Percentiles rank a stretch among this genome's conserved stretches.
These are phyloP conservation scores for Erethizon dorsatum DNA, from an alignment of 2,797 vertebrate genomes.

Conservation along the genomic window DNA sequence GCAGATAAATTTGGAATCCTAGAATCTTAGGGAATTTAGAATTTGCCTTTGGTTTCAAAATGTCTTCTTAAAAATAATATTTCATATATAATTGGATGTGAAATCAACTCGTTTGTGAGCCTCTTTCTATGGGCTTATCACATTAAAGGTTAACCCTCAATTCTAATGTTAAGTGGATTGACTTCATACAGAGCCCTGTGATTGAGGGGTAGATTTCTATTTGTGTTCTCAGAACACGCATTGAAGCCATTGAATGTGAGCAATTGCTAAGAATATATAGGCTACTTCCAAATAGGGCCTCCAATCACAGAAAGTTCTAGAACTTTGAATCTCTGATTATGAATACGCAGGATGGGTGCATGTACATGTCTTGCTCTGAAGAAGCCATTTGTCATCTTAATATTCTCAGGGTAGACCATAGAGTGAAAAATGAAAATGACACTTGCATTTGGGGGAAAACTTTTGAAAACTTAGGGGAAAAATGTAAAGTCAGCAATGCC, in stretches of 20 bases:
- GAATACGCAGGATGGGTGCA: neutral
- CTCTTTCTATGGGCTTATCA: neutral
- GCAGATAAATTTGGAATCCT: slow-evolving; percentile 58
- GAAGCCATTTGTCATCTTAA: slow-evolving; percentile 68
- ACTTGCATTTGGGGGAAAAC: neutral
- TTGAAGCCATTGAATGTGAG: neutral
- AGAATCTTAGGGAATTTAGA: slow-evolving; percentile 62
- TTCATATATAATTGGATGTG: slow-evolving; percentile 6
- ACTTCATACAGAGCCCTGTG: neutral
- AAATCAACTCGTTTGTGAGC: slow-evolving; percentile 48
- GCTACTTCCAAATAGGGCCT: neutral
- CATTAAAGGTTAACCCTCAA: neutral
- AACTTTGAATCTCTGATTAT: slow-evolving; percentile 74
- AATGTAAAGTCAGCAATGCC: neutral
- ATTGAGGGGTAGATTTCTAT: slow-evolving; percentile 41
- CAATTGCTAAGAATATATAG: neutral
- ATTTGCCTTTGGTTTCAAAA: slow-evolving; percentile 63
- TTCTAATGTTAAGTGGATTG: slow-evolving; percentile 71
- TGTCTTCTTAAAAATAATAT: slow-evolving; percentile 72
- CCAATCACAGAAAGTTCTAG: slow-evolving; percentile 64
- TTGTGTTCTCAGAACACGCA: slow-evolving; percentile 53
- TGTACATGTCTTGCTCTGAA: neutral
- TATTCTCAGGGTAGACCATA: slow-evolving; percentile 70
- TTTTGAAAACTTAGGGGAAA: slow-evolving; percentile 24
- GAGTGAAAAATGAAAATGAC: slow-evolving; percentile 67